Evolutionary conservation across 92 coral and sea anemone genomes (phyloP).

Genomic region (Zoanthus sansibaricus): DNA sequence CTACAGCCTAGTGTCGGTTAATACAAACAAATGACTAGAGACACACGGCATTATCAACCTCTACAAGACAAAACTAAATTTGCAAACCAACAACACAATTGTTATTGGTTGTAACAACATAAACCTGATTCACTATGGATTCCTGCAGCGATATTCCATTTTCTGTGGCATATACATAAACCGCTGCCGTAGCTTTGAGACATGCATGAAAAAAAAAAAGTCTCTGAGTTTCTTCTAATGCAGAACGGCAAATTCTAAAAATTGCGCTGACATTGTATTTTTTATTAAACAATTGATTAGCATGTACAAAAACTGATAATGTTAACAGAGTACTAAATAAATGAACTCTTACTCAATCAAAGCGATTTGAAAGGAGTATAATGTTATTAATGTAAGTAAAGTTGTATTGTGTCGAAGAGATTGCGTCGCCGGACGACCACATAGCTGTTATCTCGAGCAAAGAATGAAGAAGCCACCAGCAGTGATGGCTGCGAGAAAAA

Average conservation of each 20-base stretch:
- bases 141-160: not conserved
- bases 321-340: not conserved
- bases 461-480: not conserved
- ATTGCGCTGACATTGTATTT: no score
- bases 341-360: not conserved
- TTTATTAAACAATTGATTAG: no score
- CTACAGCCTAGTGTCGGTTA: not conserved
- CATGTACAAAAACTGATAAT: not conserved
- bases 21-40: conserved; percentile 19
- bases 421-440: not conserved
- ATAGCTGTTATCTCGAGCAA: not conserved
- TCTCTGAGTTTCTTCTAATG: not conserved
- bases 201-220: not conserved
- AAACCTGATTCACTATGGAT: not conserved
- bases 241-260: not conserved
- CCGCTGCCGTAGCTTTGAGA: not conserved
- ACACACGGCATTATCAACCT: not conserved
- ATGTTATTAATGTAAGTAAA: not conserved
- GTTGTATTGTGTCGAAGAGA: not conserved
- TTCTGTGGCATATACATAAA: not conserved
- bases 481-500: not conserved
- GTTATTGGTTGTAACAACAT: not conserved
- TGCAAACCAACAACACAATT: not conserved
- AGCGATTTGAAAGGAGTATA: not conserved
- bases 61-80: not conserved